Percentiles rank a stretch among this genome's conserved stretches.
These are phyloP conservation scores for Lycaena phlaeas DNA, from an alignment of 2,888 invertebrate genomes.

Conservation along the genomic window DNA sequence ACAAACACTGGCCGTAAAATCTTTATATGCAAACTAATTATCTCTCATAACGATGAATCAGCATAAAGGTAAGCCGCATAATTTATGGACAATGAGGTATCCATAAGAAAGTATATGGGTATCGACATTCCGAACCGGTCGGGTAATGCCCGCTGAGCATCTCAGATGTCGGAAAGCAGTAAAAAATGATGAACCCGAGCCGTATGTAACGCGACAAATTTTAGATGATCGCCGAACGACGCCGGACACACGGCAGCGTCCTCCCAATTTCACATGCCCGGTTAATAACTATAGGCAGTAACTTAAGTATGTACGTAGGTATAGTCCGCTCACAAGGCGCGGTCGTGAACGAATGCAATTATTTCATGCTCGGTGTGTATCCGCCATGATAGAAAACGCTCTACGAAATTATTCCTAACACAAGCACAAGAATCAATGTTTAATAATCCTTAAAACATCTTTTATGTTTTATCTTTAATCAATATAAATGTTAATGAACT, in stretches of 20 bases:
- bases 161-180: conserved; percentile 37
- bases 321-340: conserved; percentile 54
- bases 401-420: conserved; percentile 10
- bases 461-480: conserved; percentile 6
- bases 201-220: conserved; percentile 49
- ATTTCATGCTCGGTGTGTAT: conserved; percentile 54
- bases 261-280: conserved; percentile 40
- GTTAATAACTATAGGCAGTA: conserved; percentile 46
- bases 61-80: conserved; percentile 35
- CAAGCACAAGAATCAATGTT: conserved; percentile 11
- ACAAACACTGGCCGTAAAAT: background rate
- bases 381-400: conserved; percentile 42
- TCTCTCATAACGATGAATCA: conserved; percentile 45
- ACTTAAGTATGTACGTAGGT: conserved; percentile 38
- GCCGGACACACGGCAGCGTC: conserved; percentile 27
- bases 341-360: conserved; percentile 55
- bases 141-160: conserved; percentile 32
- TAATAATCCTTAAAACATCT: conserved; percentile 2
- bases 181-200: conserved; percentile 45
- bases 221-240: conserved; percentile 38
- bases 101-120: conserved; percentile 28
- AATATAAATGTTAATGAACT: background rate
- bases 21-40: conserved; percentile 18
- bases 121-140: conserved; percentile 37
- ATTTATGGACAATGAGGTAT: conserved; percentile 30